Conservation (phyloP, 1,140 invertebrate species). For the Tetragonula clypearis region DNA sequence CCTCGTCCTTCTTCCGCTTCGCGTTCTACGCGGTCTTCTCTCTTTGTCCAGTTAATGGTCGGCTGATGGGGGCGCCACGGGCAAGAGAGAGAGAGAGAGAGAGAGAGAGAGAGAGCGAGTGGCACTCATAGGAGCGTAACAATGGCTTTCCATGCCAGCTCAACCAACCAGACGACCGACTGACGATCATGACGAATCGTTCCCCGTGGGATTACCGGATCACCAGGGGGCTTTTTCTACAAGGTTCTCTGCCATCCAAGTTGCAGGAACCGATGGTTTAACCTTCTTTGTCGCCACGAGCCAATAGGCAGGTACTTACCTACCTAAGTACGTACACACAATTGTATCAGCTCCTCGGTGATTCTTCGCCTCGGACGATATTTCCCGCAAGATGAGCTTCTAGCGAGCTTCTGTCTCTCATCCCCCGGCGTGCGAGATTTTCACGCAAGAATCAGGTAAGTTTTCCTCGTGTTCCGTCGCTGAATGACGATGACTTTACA, state of each 20-base stretch:
- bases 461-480: too few relatives aligned
- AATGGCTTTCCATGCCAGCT: constrained; percentile 71
- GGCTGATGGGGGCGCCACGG: constrained; percentile 53
- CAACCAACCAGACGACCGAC: constrained; percentile 66
- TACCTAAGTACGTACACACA: background rate
- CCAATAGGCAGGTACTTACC: constrained; percentile 3
- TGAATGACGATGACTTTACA: too few relatives aligned
- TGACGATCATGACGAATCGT: constrained; percentile 65
- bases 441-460: too few relatives aligned
- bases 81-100: constrained; percentile 47
- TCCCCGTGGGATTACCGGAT: constrained; percentile 55
- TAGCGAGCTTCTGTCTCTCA: too few relatives aligned
- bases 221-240: constrained; percentile 21
- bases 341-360: too few relatives aligned
- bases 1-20: constrained; percentile 12
- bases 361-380: too few relatives aligned
- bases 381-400: too few relatives aligned
- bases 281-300: too few relatives aligned
- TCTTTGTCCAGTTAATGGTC: constrained; percentile 33
- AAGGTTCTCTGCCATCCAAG: background rate
- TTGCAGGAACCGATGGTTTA: too few relatives aligned
- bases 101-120: constrained; percentile 54
- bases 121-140: constrained; percentile 71
- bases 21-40: background rate
- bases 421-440: too few relatives aligned